Evolutionary conservation across 2,113 vertebrate genomes (phyloP), one percentile per base, ranked within the genome.

Genomic region (Sebastes schlegelii): DNA sequence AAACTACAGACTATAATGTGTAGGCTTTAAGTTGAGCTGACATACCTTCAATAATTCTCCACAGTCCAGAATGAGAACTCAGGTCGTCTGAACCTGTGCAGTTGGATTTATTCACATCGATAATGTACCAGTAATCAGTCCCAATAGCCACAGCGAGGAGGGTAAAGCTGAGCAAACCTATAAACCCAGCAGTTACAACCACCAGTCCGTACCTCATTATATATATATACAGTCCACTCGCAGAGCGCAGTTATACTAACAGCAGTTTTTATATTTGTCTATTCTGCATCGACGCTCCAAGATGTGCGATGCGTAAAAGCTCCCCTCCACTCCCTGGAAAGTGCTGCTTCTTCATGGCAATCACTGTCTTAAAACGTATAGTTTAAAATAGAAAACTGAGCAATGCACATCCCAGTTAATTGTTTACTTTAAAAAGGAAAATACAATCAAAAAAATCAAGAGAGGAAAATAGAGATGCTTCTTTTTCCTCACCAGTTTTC

Each of bases 121-220:
- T 95, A 66, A 97, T 88, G 90, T 96, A 96, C 96, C 96, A 96
- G 82, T 95, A 95, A 86, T 96, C 95, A 64, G 94, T 96, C 73
- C 93, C 91, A 21, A 96, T 92, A 1, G 96, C 95, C 10, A 94
- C 89, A 0, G 93, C 94, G 71, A 96, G 94, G 71, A 96, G 90
- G 43, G 55, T 90, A 23, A 97, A 96, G 86, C 96, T 96, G 74
- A 96, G 89, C 81, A 95, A 71, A 63, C 94, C 95, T 0, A 90
- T 84, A n/a, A 95, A 83, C 12, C 94, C 95, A 48, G 96, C 95
- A 34, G 85, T 11, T 14, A 96, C 80, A 51, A 96, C 92, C 66
- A 95, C 93, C 16, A 74, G 2, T n/a, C 95, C 92, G 88, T 95
- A 95, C 82, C 81, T 91, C 94, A 95, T 95, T 3, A 19, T 88